A percentile compares a stretch with the other conserved stretches of the same genome.
Conservation (phyloP, 1,140 invertebrate species). For the Drosophila tani region DNA sequence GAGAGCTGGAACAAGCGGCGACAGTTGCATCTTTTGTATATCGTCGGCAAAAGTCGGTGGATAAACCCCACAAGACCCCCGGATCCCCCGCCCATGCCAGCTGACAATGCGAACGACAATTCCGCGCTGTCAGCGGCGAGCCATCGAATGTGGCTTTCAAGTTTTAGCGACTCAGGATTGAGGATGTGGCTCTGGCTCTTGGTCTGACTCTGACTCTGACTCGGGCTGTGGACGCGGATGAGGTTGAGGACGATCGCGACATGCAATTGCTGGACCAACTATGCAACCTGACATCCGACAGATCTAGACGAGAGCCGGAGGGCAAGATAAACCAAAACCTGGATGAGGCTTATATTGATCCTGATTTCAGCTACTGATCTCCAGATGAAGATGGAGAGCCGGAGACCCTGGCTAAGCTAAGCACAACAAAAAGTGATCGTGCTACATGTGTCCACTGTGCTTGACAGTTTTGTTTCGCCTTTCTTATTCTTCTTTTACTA, state of each 20-base stretch:
- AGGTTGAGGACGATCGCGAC: slow-evolving; percentile 52
- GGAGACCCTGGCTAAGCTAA: slow-evolving; percentile 10
- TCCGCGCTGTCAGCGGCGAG: slow-evolving; percentile 76
- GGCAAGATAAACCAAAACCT: slow-evolving; percentile 38
- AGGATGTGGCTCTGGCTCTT: neutral
- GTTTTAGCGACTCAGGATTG: slow-evolving; percentile 71
- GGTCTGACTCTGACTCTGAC: neutral
- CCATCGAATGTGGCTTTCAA: slow-evolving; percentile 70
- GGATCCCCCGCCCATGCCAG: slow-evolving; percentile 16
- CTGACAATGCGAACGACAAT: slow-evolving; percentile 81
- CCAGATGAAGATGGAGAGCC: slow-evolving; percentile 46
- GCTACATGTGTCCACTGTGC: slow-evolving; percentile 73
- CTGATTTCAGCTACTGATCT: slow-evolving; percentile 80
- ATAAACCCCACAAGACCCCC: slow-evolving; percentile 18
- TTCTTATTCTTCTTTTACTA: slow-evolving; percentile 16
- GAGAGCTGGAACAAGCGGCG: slow-evolving; percentile 55
- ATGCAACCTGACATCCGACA: slow-evolving; percentile 77
- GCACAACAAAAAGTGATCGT: slow-evolving; percentile 70
- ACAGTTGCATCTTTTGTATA: slow-evolving; percentile 82
- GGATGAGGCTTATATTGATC: slow-evolving; percentile 74
- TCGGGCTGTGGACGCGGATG: slow-evolving; percentile 13
- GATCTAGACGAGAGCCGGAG: slow-evolving; percentile 66
- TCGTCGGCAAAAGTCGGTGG: slow-evolving; percentile 59
- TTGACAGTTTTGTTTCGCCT: slow-evolving; percentile 78
- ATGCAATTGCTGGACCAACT: slow-evolving; percentile 78